Conservation (phyloP, 1,140 invertebrate genomes). For the Rhyacophila brunnea region DNA sequence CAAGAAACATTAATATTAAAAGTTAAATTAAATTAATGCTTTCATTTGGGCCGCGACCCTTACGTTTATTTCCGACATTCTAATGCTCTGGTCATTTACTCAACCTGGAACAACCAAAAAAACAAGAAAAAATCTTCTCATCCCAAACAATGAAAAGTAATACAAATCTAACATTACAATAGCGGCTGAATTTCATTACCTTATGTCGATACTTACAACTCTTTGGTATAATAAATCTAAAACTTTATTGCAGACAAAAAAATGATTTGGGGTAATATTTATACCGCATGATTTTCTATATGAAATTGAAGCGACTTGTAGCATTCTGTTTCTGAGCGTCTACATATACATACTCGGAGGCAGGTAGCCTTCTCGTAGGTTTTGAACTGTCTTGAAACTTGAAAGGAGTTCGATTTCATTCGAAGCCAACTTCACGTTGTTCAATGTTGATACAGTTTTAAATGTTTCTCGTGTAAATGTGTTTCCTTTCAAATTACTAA, state of each 20-base stretch:
- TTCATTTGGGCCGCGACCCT: too few relatives aligned
- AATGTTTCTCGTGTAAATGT: background rate
- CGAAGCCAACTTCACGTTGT: too few relatives aligned
- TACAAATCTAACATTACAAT: background rate
- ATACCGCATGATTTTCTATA: background rate
- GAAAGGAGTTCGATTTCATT: background rate
- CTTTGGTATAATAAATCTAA: background rate
- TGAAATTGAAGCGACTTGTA: background rate
- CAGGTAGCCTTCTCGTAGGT: slow-evolving; percentile 15
- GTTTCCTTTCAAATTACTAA: background rate
- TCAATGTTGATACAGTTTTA: background rate
- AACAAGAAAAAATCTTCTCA: background rate
- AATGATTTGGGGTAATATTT: background rate
- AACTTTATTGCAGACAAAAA: background rate
- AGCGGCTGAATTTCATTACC: slow-evolving; percentile 1
- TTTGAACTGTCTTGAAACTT: background rate
- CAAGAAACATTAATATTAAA: too few relatives aligned
- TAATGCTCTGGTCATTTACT: slow-evolving; percentile 20
- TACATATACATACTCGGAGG: slow-evolving; percentile 13
- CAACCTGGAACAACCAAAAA: slow-evolving; percentile 20
- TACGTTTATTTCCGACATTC: too few relatives aligned
- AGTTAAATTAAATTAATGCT: too few relatives aligned
- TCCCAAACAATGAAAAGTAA: slow-evolving; percentile 1
- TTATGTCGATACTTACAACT: background rate
- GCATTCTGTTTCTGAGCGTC: background rate